Conservation (phyloP, 2,888 invertebrate species). For the Drosophila antonietae region DNA sequence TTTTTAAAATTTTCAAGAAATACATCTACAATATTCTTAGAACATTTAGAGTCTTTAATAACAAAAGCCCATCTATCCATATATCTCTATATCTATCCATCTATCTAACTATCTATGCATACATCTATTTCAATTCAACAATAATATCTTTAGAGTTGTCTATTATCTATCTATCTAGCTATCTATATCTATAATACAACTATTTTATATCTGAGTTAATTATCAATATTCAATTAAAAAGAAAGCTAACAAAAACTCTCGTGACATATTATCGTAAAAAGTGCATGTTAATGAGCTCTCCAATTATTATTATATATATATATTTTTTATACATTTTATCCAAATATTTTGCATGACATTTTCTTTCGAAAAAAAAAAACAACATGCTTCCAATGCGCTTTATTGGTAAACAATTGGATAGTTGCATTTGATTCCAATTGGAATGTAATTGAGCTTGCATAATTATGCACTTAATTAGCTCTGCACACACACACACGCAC, state of each 20-base stretch:
- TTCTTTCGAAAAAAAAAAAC: neutral
- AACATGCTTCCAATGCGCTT: neutral
- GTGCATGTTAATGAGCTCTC: neutral
- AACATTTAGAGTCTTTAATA: too few relatives aligned
- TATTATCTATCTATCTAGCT: too few relatives aligned
- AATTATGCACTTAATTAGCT: slow-evolving; percentile 69
- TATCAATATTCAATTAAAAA: neutral
- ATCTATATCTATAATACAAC: too few relatives aligned
- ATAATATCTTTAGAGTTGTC: too few relatives aligned
- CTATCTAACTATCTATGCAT: too few relatives aligned
- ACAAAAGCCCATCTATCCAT: too few relatives aligned
- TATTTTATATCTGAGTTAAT: too few relatives aligned
- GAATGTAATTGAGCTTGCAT: slow-evolving; percentile 31
- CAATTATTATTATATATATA: too few relatives aligned
- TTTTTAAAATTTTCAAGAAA: too few relatives aligned
- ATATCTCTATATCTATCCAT: too few relatives aligned
- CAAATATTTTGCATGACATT: neutral
- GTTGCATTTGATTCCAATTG: slow-evolving; percentile 22
- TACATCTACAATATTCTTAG: too few relatives aligned
- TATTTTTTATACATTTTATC: neutral
- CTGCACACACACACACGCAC: slow-evolving; percentile 26
- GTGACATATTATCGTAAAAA: neutral
- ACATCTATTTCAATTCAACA: too few relatives aligned
- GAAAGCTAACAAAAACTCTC: neutral
- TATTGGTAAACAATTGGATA: neutral